A percentile compares a stretch with the other conserved stretches of the same genome.
Evolutionary conservation across 2,113 vertebrate genomes (phyloP).

Genomic region (Thinocorus orbignyianus): DNA sequence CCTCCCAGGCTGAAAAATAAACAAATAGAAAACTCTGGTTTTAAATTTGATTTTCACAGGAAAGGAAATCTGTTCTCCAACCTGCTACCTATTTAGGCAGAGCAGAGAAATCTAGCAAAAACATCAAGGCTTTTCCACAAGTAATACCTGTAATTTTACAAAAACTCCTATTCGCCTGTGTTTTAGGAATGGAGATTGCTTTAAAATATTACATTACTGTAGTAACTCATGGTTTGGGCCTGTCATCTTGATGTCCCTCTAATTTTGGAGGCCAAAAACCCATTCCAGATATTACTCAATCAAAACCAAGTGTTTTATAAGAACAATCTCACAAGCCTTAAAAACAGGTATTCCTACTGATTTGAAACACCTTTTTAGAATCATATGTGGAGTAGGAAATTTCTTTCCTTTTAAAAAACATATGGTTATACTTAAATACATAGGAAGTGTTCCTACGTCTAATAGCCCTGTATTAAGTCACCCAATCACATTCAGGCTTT

Average conservation of each 20-base stretch:
- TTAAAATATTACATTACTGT: not conserved
- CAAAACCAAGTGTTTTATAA: conserved; percentile 7
- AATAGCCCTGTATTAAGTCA: conserved; percentile 13
- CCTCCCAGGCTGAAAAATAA: not conserved
- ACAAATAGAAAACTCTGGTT: not conserved
- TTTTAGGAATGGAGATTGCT: conserved; percentile 27
- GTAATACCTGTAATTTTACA: conserved; percentile 27
- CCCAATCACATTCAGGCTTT: not conserved
- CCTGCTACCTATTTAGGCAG: not conserved
- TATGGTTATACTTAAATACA: not conserved
- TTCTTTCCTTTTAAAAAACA: conserved; percentile 10
- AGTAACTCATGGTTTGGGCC: conserved; percentile 25
- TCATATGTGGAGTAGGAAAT: not conserved
- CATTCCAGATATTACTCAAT: conserved; percentile 30
- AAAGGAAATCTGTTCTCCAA: not conserved
- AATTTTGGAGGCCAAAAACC: conserved; percentile 11
- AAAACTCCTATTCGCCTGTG: not conserved
- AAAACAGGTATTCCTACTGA: conserved; percentile 1
- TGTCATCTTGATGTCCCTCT: conserved; percentile 14
- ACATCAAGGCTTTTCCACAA: not conserved
- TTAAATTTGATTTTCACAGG: conserved; percentile 8
- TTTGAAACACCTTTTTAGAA: conserved; percentile 1
- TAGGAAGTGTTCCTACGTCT: not conserved
- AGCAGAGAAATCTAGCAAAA: conserved; percentile 13
- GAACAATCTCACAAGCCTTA: conserved; percentile 15